phyloP scores from a whole-genome alignment of 2,888 invertebrate species.

The Microdon myrmicae region DNA sequence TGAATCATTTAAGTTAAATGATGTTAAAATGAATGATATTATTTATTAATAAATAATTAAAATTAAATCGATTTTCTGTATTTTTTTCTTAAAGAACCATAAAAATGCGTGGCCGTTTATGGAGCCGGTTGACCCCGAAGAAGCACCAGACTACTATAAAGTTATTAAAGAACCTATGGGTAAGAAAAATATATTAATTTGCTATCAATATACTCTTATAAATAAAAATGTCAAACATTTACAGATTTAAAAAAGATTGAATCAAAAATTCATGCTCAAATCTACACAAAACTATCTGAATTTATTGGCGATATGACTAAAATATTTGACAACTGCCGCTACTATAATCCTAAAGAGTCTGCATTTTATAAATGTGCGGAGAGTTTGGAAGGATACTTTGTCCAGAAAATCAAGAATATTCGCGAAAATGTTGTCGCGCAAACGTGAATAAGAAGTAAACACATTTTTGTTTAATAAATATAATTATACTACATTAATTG shows the following conservation, averaged over 20 bases:
- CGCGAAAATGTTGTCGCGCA: constrained; percentile 79
- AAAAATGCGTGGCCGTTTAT: constrained; percentile 98
- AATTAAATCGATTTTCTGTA: constrained; percentile 6
- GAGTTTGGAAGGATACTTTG: constrained; percentile 93
- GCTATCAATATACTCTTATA: neutral
- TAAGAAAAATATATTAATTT: constrained; percentile 67
- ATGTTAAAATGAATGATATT: no score
- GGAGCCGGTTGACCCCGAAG: constrained; percentile 94
- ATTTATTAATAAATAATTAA: neutral
- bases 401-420: constrained; percentile 89
- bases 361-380: constrained; percentile 97
- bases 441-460: constrained; percentile 11
- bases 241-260: constrained; percentile 94
- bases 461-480: constrained; percentile 3
- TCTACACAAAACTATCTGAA: constrained; percentile 89
- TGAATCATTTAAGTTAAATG: no score
- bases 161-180: constrained; percentile 97
- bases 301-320: constrained; percentile 98
- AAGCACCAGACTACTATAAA: constrained; percentile 97
- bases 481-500: constrained; percentile 7
- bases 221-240: constrained; percentile 55
- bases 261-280: constrained; percentile 82
- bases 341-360: constrained; percentile 95
- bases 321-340: constrained; percentile 98
- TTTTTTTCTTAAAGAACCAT: constrained; percentile 73